phyloP scores from a whole-genome alignment of 2,888 invertebrate species.

The Leucophenga maculata region DNA sequence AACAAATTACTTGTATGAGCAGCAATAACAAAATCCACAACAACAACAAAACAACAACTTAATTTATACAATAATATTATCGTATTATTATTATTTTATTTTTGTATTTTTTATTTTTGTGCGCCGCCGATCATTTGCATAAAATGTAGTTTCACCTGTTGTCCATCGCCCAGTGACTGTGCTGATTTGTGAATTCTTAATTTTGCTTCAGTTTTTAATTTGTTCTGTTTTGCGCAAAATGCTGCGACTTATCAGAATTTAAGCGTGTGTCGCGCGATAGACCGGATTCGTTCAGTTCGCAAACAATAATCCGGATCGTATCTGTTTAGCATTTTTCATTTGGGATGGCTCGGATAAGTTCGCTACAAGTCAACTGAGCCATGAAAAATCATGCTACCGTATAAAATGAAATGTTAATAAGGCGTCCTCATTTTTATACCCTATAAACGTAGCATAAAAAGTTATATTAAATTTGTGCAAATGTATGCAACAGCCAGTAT shows the following conservation, averaged over 20 bases:
- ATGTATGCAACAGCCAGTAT: no score
- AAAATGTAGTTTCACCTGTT: slow-evolving; percentile 66
- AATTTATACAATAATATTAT: slow-evolving; percentile 36
- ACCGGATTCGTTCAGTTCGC: slow-evolving; percentile 36
- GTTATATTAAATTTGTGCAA: no score
- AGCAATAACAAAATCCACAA: neutral
- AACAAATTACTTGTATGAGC: neutral
- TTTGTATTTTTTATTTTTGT: slow-evolving; percentile 22
- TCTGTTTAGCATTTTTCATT: no score
- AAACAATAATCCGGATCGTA: no score
- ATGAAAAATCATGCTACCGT: no score
- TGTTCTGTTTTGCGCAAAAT: neutral
- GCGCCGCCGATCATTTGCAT: slow-evolving; percentile 56
- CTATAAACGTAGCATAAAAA: no score
- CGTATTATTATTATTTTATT: slow-evolving; percentile 24
- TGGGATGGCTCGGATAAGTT: slow-evolving; percentile 6
- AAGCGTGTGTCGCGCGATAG: slow-evolving; percentile 32
- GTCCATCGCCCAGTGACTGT: slow-evolving; percentile 26
- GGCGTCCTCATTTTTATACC: no score
- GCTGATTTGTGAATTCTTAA: slow-evolving; percentile 20
- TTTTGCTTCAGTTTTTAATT: neutral
- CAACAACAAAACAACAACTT: slow-evolving; percentile 18
- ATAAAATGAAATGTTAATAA: no score
- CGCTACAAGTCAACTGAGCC: no score
- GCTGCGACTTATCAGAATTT: neutral